A percentile compares a stretch with the other conserved stretches of the same genome.
Evolutionary conservation across 2,888 invertebrate genomes (phyloP).

Genomic region (Plebejus melissa): DNA sequence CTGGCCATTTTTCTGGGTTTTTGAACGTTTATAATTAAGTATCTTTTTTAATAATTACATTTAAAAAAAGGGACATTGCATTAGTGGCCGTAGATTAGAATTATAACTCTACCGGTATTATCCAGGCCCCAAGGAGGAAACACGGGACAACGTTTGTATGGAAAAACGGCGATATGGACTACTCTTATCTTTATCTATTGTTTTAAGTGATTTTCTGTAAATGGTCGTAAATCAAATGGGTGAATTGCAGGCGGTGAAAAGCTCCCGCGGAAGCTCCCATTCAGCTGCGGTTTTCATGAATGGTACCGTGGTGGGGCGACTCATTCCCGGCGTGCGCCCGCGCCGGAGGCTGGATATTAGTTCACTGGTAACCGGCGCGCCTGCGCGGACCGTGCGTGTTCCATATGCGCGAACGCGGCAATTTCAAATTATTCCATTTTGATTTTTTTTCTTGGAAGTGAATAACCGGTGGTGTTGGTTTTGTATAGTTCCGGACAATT

Average conservation of each 20-base stretch:
- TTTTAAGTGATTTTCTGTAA: neutral
- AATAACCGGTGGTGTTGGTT: conserved; percentile 50
- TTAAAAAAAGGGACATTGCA: no score
- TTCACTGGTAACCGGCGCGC: conserved; percentile 54
- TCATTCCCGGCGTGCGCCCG: conserved; percentile 42
- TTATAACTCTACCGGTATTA: no score
- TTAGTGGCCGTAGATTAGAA: no score
- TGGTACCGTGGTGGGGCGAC: conserved; percentile 51
- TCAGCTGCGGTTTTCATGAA: conserved; percentile 66
- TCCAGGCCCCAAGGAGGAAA: no score
- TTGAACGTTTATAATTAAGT: no score
- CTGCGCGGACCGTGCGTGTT: conserved; percentile 48
- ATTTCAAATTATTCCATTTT: conserved; percentile 48
- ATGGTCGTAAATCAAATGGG: neutral
- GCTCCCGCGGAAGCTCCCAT: conserved; percentile 43
- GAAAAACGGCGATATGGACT: no score
- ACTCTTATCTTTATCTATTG: neutral
- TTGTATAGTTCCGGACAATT: conserved; percentile 47
- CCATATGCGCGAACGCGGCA: conserved; percentile 52
- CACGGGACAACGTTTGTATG: no score
- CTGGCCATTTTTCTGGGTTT: no score
- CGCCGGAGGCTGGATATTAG: conserved; percentile 56
- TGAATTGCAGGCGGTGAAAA: conserved; percentile 23
- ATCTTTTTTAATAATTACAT: no score
- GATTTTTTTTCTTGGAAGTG: conserved; percentile 41